A percentile compares a stretch with the other conserved stretches of the same genome.
Conservation (phyloP, 2,113 vertebrate species). For the Oreocharis arfaki region DNA sequence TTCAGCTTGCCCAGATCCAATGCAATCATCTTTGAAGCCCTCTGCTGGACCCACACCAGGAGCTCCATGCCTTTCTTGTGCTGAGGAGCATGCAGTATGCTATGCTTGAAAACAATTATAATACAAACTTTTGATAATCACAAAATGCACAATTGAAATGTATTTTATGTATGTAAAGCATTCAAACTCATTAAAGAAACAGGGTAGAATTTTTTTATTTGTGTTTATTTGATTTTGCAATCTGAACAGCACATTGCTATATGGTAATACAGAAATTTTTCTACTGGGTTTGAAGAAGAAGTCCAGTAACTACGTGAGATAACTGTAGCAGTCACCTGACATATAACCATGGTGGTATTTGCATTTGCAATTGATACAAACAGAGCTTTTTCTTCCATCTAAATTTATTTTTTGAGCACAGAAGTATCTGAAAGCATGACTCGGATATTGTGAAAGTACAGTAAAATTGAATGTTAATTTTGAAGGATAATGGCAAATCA, state of each 20-base stretch:
- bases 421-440: background rate
- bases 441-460: background rate
- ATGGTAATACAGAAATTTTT: background rate
- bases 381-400: background rate
- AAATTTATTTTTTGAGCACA: background rate
- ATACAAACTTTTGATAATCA: background rate
- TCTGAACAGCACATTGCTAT: background rate
- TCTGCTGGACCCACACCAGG: accelerated
- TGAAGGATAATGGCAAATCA: background rate
- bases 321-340: background rate
- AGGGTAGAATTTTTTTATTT: background rate
- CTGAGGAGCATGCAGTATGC: background rate
- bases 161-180: background rate
- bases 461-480: background rate
- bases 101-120: background rate
- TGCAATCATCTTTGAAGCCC: background rate
- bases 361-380: background rate
- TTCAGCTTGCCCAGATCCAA: accelerated
- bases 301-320: background rate
- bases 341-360: background rate
- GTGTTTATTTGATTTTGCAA: background rate
- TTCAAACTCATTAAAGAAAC: background rate
- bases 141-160: background rate
- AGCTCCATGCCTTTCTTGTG: background rate
- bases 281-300: background rate